Evolutionary conservation across 2,113 vertebrate genomes (phyloP).

Genomic region (Vidua chalybeata): DNA sequence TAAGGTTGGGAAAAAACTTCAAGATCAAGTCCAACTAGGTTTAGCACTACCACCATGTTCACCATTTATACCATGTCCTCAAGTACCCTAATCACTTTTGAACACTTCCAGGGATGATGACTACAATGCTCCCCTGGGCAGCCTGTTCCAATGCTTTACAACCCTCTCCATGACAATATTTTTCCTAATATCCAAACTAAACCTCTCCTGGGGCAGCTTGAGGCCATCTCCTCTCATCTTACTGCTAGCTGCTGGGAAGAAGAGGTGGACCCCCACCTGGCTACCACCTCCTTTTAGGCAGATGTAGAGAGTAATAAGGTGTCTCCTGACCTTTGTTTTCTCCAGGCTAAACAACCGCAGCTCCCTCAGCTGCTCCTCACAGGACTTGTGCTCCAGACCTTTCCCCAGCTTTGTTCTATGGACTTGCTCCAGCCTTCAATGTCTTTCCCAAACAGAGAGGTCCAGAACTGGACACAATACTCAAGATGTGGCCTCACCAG

Average conservation of each 20-base stretch:
- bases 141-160: background rate
- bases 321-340: background rate
- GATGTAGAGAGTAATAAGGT: rapidly evolving
- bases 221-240: background rate
- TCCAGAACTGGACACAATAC: background rate
- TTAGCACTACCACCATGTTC: background rate
- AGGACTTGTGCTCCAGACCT: background rate
- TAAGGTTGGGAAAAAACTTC: background rate
- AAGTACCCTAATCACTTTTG: background rate
- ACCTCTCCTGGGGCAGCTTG: background rate
- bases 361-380: background rate
- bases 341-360: background rate
- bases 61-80: background rate
- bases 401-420: background rate
- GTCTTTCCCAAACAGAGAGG: rapidly evolving
- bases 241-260: background rate
- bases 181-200: background rate
- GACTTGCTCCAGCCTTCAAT: background rate
- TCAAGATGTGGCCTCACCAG: rapidly evolving
- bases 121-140: background rate
- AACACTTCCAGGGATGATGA: background rate
- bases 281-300: background rate
- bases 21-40: background rate
- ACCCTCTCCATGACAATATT: background rate
- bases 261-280: background rate